Conservation (phyloP, 2,113 vertebrate genomes). For the Gila orcuttii region DNA sequence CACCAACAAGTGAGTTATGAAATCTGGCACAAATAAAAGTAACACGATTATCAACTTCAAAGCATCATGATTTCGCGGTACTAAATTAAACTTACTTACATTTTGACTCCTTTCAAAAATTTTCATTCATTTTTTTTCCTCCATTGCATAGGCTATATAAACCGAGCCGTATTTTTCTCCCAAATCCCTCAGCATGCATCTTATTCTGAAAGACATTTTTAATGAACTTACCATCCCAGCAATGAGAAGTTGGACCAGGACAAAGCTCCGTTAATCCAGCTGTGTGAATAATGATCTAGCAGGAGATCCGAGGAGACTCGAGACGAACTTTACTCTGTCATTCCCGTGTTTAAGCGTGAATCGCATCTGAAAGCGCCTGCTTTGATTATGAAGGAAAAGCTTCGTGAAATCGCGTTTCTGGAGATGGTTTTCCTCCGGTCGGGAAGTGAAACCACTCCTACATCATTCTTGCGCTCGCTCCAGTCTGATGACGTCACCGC, state of each 20-base stretch:
- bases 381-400: background rate
- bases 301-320: background rate
- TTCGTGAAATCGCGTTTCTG: background rate
- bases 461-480: slow-evolving; percentile 67
- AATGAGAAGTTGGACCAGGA: slow-evolving; percentile 29
- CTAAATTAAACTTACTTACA: background rate
- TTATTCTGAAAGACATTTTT: background rate
- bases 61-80: background rate
- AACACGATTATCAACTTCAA: no score
- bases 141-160: no score
- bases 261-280: background rate
- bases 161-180: background rate
- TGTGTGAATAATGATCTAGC: no score
- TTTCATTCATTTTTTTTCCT: background rate
- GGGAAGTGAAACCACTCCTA: slow-evolving; percentile 70
- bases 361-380: rapidly evolving
- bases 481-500: slow-evolving; percentile 66
- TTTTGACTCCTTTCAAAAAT: background rate
- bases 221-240: slow-evolving; percentile 67
- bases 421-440: background rate
- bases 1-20: background rate
- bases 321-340: background rate
- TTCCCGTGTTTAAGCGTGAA: background rate
- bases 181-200: background rate
- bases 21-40: background rate